Evolutionary conservation across 2,113 vertebrate genomes (phyloP).

Genomic region (Phyllostomus discolor): DNA sequence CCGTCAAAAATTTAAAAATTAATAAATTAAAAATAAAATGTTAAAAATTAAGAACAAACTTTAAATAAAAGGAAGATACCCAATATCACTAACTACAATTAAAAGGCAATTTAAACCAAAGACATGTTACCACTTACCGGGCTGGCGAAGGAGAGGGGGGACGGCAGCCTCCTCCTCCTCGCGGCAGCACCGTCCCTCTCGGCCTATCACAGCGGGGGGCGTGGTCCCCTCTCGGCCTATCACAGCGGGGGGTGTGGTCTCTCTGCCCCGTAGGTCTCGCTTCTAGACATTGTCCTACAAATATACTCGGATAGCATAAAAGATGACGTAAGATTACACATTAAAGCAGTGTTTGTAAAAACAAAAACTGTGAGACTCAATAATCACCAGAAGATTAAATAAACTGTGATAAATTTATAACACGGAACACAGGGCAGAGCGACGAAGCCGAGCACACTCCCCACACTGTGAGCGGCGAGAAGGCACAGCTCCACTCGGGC

Average conservation of each 20-base stretch:
- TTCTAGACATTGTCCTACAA: neutral
- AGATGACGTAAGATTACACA: neutral
- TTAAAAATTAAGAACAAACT: neutral
- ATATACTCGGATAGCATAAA: neutral
- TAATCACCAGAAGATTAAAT: neutral
- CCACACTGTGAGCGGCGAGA: neutral
- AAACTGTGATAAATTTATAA: neutral
- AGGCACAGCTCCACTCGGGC: neutral
- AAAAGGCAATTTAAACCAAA: neutral
- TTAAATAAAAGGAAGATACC: neutral
- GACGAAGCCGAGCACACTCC: neutral
- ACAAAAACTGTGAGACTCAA: neutral
- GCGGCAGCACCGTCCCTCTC: no score
- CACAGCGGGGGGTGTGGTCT: neutral
- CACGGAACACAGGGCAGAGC: neutral
- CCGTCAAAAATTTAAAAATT: neutral
- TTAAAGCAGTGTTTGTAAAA: neutral
- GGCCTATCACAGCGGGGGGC: neutral
- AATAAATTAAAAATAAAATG: neutral
- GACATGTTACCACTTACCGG: neutral
- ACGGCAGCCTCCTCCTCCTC: no score
- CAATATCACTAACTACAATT: neutral
- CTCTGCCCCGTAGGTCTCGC: neutral
- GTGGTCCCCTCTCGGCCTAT: neutral
- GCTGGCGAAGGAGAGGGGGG: neutral